A percentile compares a stretch with the other conserved stretches of the same genome.
Evolutionary conservation across 1,140 invertebrate species (phyloP).

Genomic region (Heliconius hermathena): DNA sequence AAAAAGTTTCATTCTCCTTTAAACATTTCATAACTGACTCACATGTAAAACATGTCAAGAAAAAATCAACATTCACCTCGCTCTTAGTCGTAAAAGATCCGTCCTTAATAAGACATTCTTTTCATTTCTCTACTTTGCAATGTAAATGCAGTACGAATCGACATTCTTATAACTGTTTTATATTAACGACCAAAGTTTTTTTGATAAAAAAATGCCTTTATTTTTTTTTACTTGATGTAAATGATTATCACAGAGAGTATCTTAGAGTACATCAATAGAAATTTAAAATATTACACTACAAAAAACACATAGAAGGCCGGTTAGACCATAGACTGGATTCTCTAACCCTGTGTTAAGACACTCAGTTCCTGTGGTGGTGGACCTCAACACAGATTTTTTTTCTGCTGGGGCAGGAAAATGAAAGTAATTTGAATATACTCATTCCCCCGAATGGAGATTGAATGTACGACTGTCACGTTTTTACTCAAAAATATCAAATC

Average conservation of each 20-base stretch:
- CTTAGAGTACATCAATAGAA: too few relatives aligned
- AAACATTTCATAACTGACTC: background rate
- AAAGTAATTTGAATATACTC: background rate
- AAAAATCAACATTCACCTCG: background rate
- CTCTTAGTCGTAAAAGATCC: background rate
- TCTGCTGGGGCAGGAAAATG: too few relatives aligned
- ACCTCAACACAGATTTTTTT: too few relatives aligned
- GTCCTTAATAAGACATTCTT: background rate
- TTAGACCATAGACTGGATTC: too few relatives aligned
- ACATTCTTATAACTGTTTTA: slow-evolving; percentile 12
- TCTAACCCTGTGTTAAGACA: too few relatives aligned
- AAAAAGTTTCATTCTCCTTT: too few relatives aligned
- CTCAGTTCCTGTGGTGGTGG: too few relatives aligned
- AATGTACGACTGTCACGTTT: background rate
- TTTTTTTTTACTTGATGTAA: background rate
- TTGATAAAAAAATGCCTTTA: background rate
- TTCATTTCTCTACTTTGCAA: slow-evolving; percentile 4
- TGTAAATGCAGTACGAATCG: slow-evolving; percentile 2
- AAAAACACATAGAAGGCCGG: too few relatives aligned
- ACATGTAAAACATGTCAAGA: background rate
- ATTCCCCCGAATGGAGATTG: background rate
- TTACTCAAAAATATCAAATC: too few relatives aligned
- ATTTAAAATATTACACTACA: too few relatives aligned
- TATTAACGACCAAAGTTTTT: background rate
- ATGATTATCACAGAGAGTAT: too few relatives aligned